Base-by-base conservation (phyloP, 2,113 vertebrate genomes). In the Todiramphus chloris region DNA sequence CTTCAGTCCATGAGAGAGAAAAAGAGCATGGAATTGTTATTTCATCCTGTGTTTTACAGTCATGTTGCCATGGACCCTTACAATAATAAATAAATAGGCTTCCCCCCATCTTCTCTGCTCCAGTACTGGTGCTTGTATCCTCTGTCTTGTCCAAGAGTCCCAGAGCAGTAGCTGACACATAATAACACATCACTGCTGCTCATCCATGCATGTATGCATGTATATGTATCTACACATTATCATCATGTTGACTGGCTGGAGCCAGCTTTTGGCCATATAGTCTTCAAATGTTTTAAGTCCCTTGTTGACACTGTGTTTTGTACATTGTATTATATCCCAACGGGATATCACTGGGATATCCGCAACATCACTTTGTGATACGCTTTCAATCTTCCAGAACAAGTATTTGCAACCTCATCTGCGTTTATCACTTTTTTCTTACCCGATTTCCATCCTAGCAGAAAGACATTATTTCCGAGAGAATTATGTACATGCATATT, bases 161-260 rank as follows among this genome's bases (percentile, higher is more conserved):
- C 83, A 56, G 56, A 56, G 46, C 87, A 84, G 55, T 33, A 89
- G 56, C 73, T 92, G 93, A 87, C 91, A 84, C 23, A 43, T 31
- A 90, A 37, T 3, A 92, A 35, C 46, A 94, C 60, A 91, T 92
- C 91, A 72, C 46, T 64, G 30, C 73, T 93, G 64, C 73, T 87
- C 86, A 89, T 51, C 67, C 90, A 86, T 93, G 75, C 93, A 51
- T 62, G 62, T 43, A 64, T 94, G 69, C 78, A 72, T 87, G 78
- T 66, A 28, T 70, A 89, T 72, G 69, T 83, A 79, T 87, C 94
- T 92, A 73, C 80, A 78, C 53, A 68, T 89, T 90, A 86, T 69
- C 83, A 66, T 87, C 83, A 84, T 35, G 50, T 8, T 69, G 79
- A 64, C 64, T 93, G 33, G 20, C 35, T 90, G 43, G 33, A 90